Conservation (phyloP, 2,888 invertebrate species). For the Cheilosia soror region DNA sequence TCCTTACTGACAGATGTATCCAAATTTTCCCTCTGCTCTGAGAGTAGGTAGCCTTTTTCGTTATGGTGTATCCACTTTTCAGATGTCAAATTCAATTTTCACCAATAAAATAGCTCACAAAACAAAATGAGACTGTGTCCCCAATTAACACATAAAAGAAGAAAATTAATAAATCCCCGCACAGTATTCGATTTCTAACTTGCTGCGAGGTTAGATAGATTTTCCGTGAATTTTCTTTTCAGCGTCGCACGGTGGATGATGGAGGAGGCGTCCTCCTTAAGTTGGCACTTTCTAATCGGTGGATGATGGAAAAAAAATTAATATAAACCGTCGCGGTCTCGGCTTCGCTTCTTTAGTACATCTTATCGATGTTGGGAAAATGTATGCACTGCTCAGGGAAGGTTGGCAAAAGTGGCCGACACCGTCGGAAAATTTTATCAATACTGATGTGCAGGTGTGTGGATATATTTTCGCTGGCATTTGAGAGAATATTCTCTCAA, state of each 20-base stretch:
- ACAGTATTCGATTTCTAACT: background rate
- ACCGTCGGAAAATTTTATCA: conserved; percentile 24
- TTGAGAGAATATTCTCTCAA: conserved; percentile 28
- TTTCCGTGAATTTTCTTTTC: conserved; percentile 5
- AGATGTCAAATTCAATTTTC: conserved; percentile 2
- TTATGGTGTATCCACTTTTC: background rate
- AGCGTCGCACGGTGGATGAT: conserved; percentile 2
- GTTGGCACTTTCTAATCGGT: conserved; percentile 61
- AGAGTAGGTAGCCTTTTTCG: conserved; percentile 5
- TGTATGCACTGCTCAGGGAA: conserved; percentile 41
- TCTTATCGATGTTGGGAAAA: conserved; percentile 22
- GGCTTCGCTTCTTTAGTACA: conserved; percentile 12
- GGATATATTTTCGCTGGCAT: background rate
- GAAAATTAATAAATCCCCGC: no score
- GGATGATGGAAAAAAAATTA: conserved; percentile 35
- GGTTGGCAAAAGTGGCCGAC: conserved; percentile 15
- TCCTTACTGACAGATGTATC: conserved; percentile 38
- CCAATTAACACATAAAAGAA: no score
- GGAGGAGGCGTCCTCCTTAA: conserved; percentile 40
- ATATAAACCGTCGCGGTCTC: conserved; percentile 44
- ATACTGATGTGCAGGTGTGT: conserved; percentile 12
- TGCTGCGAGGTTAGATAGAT: conserved; percentile 9
- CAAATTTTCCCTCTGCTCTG: conserved; percentile 7
- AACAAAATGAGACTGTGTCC: background rate
- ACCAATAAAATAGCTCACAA: background rate